A percentile compares a stretch with the other conserved stretches of the same genome.
These are phyloP conservation scores for Desmodus rotundus DNA, from an alignment of 2,113 vertebrate genomes.

Conservation along the genomic window DNA sequence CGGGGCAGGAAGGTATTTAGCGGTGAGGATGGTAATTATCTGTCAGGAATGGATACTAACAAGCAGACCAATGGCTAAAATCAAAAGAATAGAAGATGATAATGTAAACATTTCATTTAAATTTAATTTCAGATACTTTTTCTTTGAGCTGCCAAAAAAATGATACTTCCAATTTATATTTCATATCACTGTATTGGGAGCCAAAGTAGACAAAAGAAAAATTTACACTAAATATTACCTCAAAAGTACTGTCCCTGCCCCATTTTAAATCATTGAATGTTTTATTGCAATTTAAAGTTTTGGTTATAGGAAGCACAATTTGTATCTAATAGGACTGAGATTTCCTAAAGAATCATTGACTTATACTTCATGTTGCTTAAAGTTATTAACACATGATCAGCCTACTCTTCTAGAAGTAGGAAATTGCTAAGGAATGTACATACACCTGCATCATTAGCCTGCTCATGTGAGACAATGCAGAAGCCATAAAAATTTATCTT, in stretches of 20 bases:
- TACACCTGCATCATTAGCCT: not conserved
- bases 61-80: constrained; percentile 4
- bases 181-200: not conserved
- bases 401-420: not conserved
- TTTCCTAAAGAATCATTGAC: constrained; percentile 3
- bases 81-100: not conserved
- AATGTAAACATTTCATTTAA: not conserved
- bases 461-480: not conserved
- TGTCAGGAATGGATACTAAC: constrained; percentile 82
- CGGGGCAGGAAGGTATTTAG: constrained; percentile 82
- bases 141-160: not conserved
- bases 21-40: constrained; percentile 78
- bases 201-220: not conserved
- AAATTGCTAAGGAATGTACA: not conserved
- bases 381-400: not conserved
- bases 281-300: not conserved
- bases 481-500: not conserved
- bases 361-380: not conserved
- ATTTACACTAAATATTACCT: not conserved
- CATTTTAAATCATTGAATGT: not conserved
- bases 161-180: not conserved
- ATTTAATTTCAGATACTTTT: not conserved
- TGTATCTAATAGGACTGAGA: not conserved
- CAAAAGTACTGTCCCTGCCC: not conserved
- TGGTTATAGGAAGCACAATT: not conserved